Percentiles rank a stretch among this genome's conserved stretches.
These are phyloP conservation scores for Tenualosa thibaudeaui DNA, from an alignment of 2,797 vertebrate genomes.

Conservation along the genomic window DNA sequence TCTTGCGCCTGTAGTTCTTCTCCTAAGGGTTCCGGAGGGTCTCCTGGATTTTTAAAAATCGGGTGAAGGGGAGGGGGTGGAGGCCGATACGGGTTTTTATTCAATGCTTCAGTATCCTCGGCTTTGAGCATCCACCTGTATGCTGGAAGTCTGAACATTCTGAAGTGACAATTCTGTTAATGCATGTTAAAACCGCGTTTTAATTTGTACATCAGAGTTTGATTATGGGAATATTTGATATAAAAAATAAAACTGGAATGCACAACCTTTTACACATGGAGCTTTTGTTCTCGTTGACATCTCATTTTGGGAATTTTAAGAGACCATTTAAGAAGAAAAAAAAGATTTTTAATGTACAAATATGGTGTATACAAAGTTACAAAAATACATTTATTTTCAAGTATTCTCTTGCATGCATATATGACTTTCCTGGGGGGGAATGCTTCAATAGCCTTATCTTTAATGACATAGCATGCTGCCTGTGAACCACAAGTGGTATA, in stretches of 20 bases:
- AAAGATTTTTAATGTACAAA: not conserved
- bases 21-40: conserved; percentile 26
- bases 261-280: conserved; percentile 73
- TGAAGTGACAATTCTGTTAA: conserved; percentile 69
- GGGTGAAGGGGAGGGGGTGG: conserved; percentile 45
- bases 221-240: conserved; percentile 84
- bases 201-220: conserved; percentile 86
- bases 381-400: not conserved
- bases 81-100: conserved; percentile 74
- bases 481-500: not conserved
- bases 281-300: conserved; percentile 48
- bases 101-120: conserved; percentile 56
- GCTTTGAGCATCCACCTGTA: conserved; percentile 67
- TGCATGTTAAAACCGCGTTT: conserved; percentile 80
- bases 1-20: conserved; percentile 45
- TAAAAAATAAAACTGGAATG: conserved; percentile 83
- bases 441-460: no score
- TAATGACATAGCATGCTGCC: not conserved
- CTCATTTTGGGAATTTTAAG: not conserved
- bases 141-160: conserved; percentile 47
- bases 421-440: not conserved
- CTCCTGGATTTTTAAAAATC: conserved; percentile 51
- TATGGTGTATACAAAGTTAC: not conserved
- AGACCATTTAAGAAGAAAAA: not conserved
- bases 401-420: not conserved